Evolutionary conservation across 2,888 invertebrate genomes (phyloP).

Genomic region (Antitype chi): DNA sequence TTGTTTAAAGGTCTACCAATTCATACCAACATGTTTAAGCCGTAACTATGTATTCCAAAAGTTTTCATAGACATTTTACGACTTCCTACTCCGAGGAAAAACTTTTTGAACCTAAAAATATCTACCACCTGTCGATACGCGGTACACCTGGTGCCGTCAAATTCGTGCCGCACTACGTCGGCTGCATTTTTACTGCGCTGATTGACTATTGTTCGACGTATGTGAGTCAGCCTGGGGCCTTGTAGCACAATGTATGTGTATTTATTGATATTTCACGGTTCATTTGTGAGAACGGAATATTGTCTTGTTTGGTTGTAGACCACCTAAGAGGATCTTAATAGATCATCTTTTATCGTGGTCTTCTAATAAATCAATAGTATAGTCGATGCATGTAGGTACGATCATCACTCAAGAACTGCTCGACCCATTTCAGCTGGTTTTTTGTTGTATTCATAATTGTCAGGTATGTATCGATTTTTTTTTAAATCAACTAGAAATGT

Average conservation of each 20-base stretch:
- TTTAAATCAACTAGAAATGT: no score
- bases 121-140: constrained; percentile 18
- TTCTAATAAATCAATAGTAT: no score
- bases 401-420: no score
- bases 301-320: constrained; percentile 10
- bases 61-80: not conserved
- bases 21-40: not conserved
- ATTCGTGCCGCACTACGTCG: constrained; percentile 38
- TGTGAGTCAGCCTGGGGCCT: constrained; percentile 34
- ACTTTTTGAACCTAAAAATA: constrained; percentile 1
- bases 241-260: not conserved
- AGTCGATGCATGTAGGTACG: no score
- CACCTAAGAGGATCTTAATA: not conserved
- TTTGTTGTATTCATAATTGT: no score
- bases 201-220: constrained; percentile 64
- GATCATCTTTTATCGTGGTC: no score
- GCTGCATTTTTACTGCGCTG: constrained; percentile 49
- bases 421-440: no score
- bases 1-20: not conserved
- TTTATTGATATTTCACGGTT: constrained; percentile 1
- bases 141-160: constrained; percentile 41
- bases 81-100: not conserved
- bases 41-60: not conserved
- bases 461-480: no score
- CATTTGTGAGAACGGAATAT: not conserved